Evolutionary conservation across 2,888 invertebrate species (phyloP).

Genomic region (Netelia fuscicornis): DNA sequence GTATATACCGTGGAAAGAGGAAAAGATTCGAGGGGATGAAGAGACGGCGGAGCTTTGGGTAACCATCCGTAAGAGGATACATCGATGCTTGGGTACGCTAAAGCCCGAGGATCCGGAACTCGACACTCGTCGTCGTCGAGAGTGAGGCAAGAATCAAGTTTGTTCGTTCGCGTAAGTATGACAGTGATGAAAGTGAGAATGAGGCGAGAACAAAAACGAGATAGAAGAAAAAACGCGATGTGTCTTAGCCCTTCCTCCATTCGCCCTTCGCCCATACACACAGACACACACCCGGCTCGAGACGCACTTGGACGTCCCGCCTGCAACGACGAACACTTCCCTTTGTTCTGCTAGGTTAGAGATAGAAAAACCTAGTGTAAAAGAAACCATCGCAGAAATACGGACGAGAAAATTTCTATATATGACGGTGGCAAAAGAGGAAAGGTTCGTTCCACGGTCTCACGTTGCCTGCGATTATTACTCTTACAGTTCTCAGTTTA

Average conservation of each 20-base stretch:
- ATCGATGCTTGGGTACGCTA: constrained; percentile 31
- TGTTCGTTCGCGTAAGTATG: constrained; percentile 32
- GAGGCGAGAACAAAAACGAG: constrained; percentile 20
- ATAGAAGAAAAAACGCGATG: constrained; percentile 1
- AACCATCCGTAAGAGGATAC: not conserved
- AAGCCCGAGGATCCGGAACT: constrained; percentile 44
- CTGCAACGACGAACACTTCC: constrained; percentile 18
- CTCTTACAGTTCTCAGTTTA: constrained; percentile 7
- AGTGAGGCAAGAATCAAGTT: constrained; percentile 48
- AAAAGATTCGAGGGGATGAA: not conserved
- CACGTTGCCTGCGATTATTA: constrained; percentile 20
- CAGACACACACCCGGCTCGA: not conserved
- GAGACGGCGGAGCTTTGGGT: not conserved
- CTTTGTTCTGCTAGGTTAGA: constrained; percentile 6
- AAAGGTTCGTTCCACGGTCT: constrained; percentile 8
- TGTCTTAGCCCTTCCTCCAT: not conserved
- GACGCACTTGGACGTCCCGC: constrained; percentile 32
- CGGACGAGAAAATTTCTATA: constrained; percentile 12
- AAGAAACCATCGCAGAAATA: constrained; percentile 32
- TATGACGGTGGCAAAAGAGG: not conserved
- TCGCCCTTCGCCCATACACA: too few species aligned
- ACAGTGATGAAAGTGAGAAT: constrained; percentile 15
- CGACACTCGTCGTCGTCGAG: constrained; percentile 42
- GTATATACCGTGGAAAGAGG: not conserved
- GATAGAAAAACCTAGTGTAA: constrained; percentile 23